Conservation (phyloP, 2,113 vertebrate genomes). For the Poecile atricapillus region DNA sequence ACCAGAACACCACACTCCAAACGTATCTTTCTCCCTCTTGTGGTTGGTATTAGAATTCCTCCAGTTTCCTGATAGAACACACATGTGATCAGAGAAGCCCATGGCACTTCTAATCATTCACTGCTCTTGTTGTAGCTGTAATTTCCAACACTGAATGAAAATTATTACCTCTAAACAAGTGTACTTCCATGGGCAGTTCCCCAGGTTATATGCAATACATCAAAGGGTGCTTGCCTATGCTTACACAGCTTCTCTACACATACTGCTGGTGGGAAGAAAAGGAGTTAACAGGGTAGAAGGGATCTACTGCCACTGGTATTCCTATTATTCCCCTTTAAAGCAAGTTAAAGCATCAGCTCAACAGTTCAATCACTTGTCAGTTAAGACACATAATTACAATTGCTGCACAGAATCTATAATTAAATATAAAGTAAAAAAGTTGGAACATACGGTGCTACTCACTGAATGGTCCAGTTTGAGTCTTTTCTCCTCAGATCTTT, state of each 20-base stretch:
- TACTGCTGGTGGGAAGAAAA: neutral
- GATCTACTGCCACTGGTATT: neutral
- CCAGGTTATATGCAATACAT: neutral
- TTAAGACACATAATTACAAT: neutral
- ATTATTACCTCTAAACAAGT: neutral
- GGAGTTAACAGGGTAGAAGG: neutral
- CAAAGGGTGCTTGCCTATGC: neutral
- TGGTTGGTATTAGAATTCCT: neutral
- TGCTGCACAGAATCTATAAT: neutral
- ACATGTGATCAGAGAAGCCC: neutral
- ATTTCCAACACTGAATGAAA: neutral
- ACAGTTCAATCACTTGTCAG: neutral
- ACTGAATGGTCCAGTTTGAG: constrained; percentile 98
- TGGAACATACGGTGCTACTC: constrained; percentile 88
- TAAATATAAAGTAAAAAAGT: constrained; percentile 68
- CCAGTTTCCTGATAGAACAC: neutral
- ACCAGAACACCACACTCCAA: neutral
- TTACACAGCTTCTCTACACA: neutral
- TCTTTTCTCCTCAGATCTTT: constrained; percentile 94
- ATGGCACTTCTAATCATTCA: neutral
- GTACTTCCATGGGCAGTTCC: neutral
- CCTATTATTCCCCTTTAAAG: neutral
- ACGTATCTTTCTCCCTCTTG: constrained; percentile 20
- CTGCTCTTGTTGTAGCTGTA: neutral
- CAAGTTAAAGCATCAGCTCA: neutral